Evolutionary conservation across 2,888 invertebrate genomes (phyloP).

Genomic region (Acanthosepion pharaonis): DNA sequence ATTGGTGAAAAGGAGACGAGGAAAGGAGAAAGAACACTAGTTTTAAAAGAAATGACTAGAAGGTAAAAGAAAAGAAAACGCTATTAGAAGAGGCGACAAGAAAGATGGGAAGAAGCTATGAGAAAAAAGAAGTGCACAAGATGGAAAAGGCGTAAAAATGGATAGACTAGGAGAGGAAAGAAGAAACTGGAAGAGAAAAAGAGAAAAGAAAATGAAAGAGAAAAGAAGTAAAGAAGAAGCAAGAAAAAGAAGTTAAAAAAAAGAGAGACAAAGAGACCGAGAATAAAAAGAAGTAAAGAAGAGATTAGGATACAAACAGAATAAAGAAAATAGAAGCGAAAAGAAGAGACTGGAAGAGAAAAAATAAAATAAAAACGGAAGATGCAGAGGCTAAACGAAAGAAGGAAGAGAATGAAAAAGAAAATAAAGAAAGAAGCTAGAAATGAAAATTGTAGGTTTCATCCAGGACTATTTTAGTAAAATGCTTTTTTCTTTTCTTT

Average conservation of each 20-base stretch:
- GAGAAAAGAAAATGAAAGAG: background rate
- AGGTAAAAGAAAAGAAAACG: no score
- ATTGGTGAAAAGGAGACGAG: no score
- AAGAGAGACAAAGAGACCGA: no score
- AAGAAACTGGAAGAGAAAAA: background rate
- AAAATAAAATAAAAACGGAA: background rate
- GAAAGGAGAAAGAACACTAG: no score
- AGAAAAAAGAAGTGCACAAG: background rate
- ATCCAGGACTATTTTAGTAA: no score
- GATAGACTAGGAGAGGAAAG: background rate
- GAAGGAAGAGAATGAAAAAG: background rate
- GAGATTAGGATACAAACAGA: background rate
- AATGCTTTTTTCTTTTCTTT: no score
- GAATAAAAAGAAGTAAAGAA: background rate
- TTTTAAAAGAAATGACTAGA: no score
- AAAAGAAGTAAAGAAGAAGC: background rate
- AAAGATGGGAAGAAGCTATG: background rate
- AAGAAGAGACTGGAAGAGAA: background rate
- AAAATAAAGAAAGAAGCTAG: background rate
- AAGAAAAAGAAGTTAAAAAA: background rate
- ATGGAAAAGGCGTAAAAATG: background rate
- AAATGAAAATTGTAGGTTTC: background rate
- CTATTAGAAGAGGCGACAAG: background rate
- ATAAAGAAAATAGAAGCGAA: background rate
- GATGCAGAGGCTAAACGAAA: background rate